Percentiles rank a stretch among this genome's conserved stretches.
Conservation (phyloP, 2,113 vertebrate genomes). For the Ahaetulla prasina region DNA sequence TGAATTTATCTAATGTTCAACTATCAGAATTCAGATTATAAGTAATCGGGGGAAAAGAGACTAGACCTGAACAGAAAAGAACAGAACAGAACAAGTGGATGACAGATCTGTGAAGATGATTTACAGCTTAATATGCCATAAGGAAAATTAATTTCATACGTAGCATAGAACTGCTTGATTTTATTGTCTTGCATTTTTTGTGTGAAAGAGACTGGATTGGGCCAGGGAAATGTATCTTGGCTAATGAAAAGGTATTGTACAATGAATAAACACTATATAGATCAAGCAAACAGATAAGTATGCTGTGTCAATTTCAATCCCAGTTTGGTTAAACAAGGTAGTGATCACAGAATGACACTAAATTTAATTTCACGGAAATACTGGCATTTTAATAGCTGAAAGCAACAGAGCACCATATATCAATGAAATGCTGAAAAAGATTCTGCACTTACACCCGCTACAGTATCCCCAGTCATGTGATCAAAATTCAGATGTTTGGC, state of each 20-base stretch:
- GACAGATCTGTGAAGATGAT: neutral
- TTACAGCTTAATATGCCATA: neutral
- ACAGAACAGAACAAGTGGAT: neutral
- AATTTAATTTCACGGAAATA: neutral
- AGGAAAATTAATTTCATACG: neutral
- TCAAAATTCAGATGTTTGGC: too few species aligned
- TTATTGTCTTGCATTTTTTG: neutral
- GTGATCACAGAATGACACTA: neutral
- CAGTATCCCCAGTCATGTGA: neutral
- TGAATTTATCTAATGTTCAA: neutral
- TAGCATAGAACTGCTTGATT: neutral
- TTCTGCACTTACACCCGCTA: neutral
- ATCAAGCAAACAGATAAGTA: neutral
- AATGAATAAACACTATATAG: neutral
- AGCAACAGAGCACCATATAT: neutral
- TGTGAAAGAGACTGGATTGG: neutral
- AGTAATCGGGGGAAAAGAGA: neutral
- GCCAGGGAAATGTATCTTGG: neutral
- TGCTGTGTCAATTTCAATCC: neutral
- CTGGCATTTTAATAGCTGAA: neutral
- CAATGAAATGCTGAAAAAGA: neutral
- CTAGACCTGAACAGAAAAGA: neutral
- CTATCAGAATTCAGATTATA: neutral
- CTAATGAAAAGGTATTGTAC: neutral
- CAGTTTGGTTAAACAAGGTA: neutral